Evolutionary conservation across 2,888 invertebrate genomes (phyloP), one percentile per base, ranked within the genome.

Genomic region (Trilocha varians): DNA sequence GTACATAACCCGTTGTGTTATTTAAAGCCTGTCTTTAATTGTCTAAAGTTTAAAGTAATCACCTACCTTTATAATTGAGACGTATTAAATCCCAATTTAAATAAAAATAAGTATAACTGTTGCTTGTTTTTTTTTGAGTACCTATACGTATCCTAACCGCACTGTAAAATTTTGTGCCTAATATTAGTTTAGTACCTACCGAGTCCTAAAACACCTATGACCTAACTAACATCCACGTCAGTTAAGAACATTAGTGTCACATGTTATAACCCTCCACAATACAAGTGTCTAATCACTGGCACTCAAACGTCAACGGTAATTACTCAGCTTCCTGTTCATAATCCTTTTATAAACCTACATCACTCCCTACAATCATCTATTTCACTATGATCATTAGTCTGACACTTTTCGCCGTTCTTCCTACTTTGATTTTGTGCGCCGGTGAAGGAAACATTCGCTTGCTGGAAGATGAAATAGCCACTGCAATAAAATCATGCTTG

Each of bases 401-500:
- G 35, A 14, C 68, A 34, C 45, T 75, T 2, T 45, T 72, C 5
- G 40, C 63, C 3, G 38, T 72, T 5, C 42, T 78, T n/a, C 70
- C 78, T 3, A 55, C 52, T 15, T 46, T 74, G 18, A 62, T 65
- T 2, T 48, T 53, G 32, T 67, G 71, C 46, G 52, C 74, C 1
- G 72, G 78, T 3, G 78, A 82, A 32, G 82, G 82, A 1, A 86
- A 86, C 50, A 76, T 84, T 32, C 70, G 68, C 25, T 49, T 87
- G n/a, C 50, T 86, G 13, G 74, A 80, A 58, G 72, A 80, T 41
- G 84, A 86, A 50, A 64, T 86, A 14, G 65, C 69, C 1, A 50
- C 50, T 1, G 85, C 84, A n/a, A 49, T 86, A 34, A 68, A 66
- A 41, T 48, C 64, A 11, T 86, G 86, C 46, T 42, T 52, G 0